Evolutionary conservation across 2,888 invertebrate genomes (phyloP).

Genomic region (Drosophila lacicola): DNA sequence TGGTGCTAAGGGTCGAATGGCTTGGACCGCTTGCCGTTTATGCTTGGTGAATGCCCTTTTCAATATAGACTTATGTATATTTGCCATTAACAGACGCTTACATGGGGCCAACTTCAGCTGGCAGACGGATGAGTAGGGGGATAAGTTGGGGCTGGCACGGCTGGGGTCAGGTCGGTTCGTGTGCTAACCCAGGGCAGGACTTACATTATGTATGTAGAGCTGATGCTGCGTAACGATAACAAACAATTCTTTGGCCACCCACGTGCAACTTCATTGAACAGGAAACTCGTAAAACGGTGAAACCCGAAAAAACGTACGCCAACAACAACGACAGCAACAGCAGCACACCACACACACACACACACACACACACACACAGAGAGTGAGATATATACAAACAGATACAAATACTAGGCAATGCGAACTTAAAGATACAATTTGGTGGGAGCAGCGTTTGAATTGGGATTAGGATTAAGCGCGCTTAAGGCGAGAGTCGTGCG

Average conservation of each 20-base stretch:
- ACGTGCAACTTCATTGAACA: conserved; percentile 76
- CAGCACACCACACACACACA: conserved; percentile 5
- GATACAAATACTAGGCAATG: conserved; percentile 12
- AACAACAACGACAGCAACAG: conserved; percentile 2
- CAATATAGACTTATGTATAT: conserved; percentile 32
- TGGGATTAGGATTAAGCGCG: conserved; percentile 46
- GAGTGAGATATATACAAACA: not conserved
- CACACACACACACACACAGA: conserved; percentile 15
- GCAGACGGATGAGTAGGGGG: not conserved
- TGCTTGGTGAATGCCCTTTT: conserved; percentile 22
- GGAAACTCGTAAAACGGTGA: conserved; percentile 71
- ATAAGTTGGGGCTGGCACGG: not conserved
- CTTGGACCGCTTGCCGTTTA: not conserved
- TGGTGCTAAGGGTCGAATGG: not conserved
- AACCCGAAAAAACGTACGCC: conserved; percentile 23
- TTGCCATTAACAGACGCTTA: conserved; percentile 42
- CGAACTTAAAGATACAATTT: conserved; percentile 55
- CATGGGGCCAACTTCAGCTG: conserved; percentile 14
- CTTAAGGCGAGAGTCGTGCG: conserved; percentile 34
- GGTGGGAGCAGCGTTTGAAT: conserved; percentile 24
- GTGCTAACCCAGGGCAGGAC: conserved; percentile 11
- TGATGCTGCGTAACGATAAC: conserved; percentile 59
- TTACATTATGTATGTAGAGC: conserved; percentile 56
- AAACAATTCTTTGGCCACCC: conserved; percentile 53
- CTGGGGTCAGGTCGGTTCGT: conserved; percentile 3